Percentiles rank a stretch among this genome's conserved stretches.
Evolutionary conservation across 2,113 vertebrate genomes (phyloP).

Genomic region (Erythrocebus patas): DNA sequence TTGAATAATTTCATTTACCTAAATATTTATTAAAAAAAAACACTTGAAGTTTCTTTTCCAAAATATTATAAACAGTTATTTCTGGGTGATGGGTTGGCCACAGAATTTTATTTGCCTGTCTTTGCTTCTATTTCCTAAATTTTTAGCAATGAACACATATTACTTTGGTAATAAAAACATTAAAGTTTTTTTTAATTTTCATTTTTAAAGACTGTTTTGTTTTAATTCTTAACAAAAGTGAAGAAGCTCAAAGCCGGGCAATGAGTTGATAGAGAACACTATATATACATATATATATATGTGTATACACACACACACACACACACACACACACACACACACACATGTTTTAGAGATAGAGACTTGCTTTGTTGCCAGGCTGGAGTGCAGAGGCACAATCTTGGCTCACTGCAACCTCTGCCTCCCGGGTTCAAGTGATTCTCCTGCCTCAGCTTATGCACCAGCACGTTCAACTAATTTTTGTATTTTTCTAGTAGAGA

Average conservation of each 20-base stretch:
- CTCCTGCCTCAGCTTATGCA: too few relatives aligned
- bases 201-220: neutral
- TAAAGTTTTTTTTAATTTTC: neutral
- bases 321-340: too few relatives aligned
- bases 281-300: too few relatives aligned
- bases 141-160: neutral
- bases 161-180: neutral
- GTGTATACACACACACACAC: too few relatives aligned
- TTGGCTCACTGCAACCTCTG: too few relatives aligned
- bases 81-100: neutral
- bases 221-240: neutral
- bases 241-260: neutral
- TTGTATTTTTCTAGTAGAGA: too few relatives aligned
- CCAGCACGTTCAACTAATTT: too few relatives aligned
- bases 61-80: neutral
- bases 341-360: too few relatives aligned
- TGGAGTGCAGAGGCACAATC: too few relatives aligned
- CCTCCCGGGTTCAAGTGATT: too few relatives aligned
- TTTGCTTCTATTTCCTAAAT: constrained; percentile 25
- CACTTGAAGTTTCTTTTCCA: neutral
- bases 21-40: neutral
- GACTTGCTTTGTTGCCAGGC: too few relatives aligned
- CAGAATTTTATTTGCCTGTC: constrained; percentile 30
- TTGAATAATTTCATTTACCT: constrained; percentile 36
- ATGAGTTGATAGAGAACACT: neutral